Evolutionary conservation across 2,113 vertebrate species (phyloP).

Genomic region (Aptenodytes patagonicus): DNA sequence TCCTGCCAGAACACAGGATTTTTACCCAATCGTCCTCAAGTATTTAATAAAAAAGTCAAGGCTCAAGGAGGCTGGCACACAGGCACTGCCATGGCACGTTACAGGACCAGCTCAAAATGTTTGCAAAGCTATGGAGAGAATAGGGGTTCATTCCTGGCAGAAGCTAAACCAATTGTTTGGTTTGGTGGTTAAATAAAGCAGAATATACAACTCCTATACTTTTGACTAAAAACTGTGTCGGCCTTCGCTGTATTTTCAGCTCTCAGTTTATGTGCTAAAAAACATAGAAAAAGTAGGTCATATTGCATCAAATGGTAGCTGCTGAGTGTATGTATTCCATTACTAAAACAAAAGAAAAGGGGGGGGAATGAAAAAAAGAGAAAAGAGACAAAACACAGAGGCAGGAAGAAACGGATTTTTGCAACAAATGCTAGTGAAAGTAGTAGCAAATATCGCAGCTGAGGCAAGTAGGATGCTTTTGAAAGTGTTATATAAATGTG

Average conservation of each 20-base stretch:
- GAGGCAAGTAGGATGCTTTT: neutral
- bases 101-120: neutral
- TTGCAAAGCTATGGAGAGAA: neutral
- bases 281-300: neutral
- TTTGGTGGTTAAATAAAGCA: neutral
- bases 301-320: neutral
- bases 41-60: neutral
- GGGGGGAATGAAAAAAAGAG: neutral
- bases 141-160: accelerated
- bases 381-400: neutral
- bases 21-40: neutral
- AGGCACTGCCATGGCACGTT: neutral
- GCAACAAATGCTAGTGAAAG: neutral
- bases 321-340: neutral
- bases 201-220: neutral
- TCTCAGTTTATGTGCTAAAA: neutral
- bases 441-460: neutral
- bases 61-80: neutral
- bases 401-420: neutral
- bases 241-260: neutral
- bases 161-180: neutral
- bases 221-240: neutral
- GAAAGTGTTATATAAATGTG: neutral
- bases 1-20: neutral
- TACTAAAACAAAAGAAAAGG: neutral